Conservation (phyloP, 2,113 vertebrate genomes). For the Rana temporaria region DNA sequence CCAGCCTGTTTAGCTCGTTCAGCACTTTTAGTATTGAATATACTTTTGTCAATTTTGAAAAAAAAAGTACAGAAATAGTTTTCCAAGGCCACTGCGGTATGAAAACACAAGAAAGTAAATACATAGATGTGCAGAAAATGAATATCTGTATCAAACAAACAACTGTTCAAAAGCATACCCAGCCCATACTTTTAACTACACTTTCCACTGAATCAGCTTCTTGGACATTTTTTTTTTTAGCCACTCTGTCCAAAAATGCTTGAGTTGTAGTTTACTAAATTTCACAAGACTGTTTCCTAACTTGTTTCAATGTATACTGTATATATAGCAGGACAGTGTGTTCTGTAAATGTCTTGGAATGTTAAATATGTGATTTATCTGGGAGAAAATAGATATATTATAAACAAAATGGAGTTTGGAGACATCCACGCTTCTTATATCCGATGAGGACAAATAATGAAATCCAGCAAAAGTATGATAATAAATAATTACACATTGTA, state of each 20-base stretch:
- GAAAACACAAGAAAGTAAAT: no score
- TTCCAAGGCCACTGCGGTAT: no score
- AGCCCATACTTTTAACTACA: background rate
- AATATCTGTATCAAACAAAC: no score
- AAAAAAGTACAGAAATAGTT: no score
- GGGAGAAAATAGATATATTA: background rate
- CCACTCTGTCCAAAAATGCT: background rate
- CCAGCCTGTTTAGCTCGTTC: no score
- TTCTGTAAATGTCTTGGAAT: constrained; percentile 23
- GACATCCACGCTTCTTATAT: background rate
- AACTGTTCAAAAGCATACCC: no score
- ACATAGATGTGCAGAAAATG: no score
- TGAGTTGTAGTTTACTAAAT: background rate
- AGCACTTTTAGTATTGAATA: no score
- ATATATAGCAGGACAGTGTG: background rate
- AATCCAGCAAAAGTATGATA: constrained; percentile 2
- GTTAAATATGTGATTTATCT: constrained; percentile 1
- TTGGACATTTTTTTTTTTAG: background rate
- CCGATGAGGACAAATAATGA: constrained; percentile 14
- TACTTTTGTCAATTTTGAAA: no score
- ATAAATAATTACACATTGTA: background rate
- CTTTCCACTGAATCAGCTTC: constrained; percentile 3
- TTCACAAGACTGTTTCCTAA: constrained; percentile 25
- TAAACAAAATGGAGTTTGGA: constrained; percentile 2
- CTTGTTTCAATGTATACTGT: background rate